phyloP scores from a whole-genome alignment of 2,888 invertebrate genomes.

The Archaeoteleia sp. region DNA sequence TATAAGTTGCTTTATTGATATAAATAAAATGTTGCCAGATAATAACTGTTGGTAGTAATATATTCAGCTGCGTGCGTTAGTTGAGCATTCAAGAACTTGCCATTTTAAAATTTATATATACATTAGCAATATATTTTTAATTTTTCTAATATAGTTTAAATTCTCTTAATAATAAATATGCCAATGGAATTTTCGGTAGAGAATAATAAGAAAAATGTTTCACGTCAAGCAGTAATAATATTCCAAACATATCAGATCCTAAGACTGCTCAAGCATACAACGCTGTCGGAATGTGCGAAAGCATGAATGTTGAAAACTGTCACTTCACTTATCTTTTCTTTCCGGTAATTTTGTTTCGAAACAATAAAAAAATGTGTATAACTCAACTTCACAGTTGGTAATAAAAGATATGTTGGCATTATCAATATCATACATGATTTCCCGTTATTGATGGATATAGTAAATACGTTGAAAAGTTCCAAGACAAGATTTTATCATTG shows the following conservation, averaged over 20 bases:
- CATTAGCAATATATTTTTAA: slow-evolving; percentile 27
- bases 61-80: slow-evolving; percentile 29
- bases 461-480: no score
- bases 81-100: slow-evolving; percentile 29
- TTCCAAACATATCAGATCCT: slow-evolving; percentile 66
- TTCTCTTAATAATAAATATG: slow-evolving; percentile 13
- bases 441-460: no score
- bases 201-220: slow-evolving; percentile 4
- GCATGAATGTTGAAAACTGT: slow-evolving; percentile 57
- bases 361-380: slow-evolving; percentile 38
- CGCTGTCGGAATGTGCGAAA: slow-evolving; percentile 61
- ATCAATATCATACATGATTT: no score
- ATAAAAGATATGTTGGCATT: no score
- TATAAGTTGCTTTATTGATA: slow-evolving; percentile 18
- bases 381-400: no score
- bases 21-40: slow-evolving; percentile 36
- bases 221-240: slow-evolving; percentile 49
- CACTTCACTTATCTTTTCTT: slow-evolving; percentile 30
- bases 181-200: slow-evolving; percentile 3
- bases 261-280: slow-evolving; percentile 61
- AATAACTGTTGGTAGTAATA: slow-evolving; percentile 41
- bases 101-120: slow-evolving; percentile 38
- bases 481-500: no score
- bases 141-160: slow-evolving; percentile 29
- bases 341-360: slow-evolving; percentile 32